Evolutionary conservation across 1,140 invertebrate genomes (phyloP), one percentile per base, ranked within the genome.

Genomic region (Liolophura sinensis): DNA sequence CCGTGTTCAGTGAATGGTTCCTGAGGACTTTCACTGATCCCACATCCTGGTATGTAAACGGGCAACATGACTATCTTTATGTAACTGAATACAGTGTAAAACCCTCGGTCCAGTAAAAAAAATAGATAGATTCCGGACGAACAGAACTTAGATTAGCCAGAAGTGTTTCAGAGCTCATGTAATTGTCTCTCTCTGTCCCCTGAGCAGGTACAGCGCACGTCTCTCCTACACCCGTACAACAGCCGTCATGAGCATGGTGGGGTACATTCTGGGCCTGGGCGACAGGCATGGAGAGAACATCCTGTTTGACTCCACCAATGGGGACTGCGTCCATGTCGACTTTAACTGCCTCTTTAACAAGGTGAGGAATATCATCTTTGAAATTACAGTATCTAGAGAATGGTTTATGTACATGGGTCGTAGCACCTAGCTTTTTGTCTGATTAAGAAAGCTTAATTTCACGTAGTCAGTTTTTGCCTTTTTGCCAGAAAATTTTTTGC

Each of bases 271-370:
- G 24, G 97, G 97, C 11, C 87, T 99, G 1, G 98, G 98, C 9
- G 98, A 99, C 86, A 88, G 98, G 25, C 98, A 99, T 84, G 93
- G 94, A 1, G 97, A 99, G 87, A 99, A 99, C 83, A 96, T 99
- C 72, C 86, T 97, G 1, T 88, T 99, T 71, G 96, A 99, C 85
- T 91, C 92, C 0, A 92, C 89, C 20, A 92, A 89, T 75, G 97
- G 97, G 0, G 94, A 99, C 78, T 90, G 91, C 5, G 92, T 99
- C 3, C 98, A 99, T 82, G 97, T 99, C 0, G 98, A 99, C 85
- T 99, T 98, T 78, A 99, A 97, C 82, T 97, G 96, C 79, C 85
- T 99, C 15, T 99, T 99, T 81, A 98, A 99, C 83, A 92, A 91
- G 85, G 91, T 88, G 70, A 74, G 76, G 63, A 15, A n/a, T n/a